A percentile compares a stretch with the other conserved stretches of the same genome.
phyloP scores from a whole-genome alignment of 2,113 vertebrate genomes.

The Chamaetylas fuelleborni region DNA sequence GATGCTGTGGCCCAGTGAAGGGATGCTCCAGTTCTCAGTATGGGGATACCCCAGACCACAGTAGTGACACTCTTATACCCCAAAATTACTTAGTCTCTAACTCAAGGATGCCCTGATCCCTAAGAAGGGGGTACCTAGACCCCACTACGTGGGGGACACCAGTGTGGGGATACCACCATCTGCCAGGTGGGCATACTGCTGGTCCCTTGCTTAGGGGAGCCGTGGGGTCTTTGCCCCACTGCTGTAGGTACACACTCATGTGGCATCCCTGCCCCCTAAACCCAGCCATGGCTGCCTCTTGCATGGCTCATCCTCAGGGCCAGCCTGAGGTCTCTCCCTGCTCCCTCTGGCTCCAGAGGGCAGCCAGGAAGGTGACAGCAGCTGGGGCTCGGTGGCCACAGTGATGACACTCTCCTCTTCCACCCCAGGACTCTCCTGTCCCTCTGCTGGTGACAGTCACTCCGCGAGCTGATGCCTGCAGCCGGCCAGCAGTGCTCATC shows the following conservation, averaged over 20 bases:
- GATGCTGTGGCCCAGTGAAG: background rate
- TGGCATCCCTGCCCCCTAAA: background rate
- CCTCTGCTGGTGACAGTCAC: background rate
- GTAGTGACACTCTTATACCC: background rate
- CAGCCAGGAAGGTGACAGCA: background rate
- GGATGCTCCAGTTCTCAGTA: background rate
- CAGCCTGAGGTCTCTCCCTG: background rate
- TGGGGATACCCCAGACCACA: background rate
- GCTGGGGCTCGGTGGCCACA: rapidly evolving
- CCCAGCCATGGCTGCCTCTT: background rate
- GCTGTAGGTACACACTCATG: rapidly evolving
- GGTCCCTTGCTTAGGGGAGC: background rate
- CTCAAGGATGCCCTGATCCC: background rate
- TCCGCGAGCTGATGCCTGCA: rapidly evolving
- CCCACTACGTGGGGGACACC: background rate
- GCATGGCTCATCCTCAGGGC: background rate
- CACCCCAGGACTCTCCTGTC: background rate
- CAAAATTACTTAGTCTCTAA: background rate
- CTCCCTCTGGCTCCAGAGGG: background rate
- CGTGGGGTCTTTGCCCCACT: rapidly evolving
- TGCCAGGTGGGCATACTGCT: no score
- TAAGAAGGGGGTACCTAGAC: background rate
- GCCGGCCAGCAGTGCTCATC: background rate
- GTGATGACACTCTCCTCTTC: background rate
- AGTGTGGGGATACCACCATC: background rate